These are phyloP conservation scores for Oryctes rhinoceros DNA, from an alignment of 1,140 invertebrate species.

Conservation along the genomic window DNA sequence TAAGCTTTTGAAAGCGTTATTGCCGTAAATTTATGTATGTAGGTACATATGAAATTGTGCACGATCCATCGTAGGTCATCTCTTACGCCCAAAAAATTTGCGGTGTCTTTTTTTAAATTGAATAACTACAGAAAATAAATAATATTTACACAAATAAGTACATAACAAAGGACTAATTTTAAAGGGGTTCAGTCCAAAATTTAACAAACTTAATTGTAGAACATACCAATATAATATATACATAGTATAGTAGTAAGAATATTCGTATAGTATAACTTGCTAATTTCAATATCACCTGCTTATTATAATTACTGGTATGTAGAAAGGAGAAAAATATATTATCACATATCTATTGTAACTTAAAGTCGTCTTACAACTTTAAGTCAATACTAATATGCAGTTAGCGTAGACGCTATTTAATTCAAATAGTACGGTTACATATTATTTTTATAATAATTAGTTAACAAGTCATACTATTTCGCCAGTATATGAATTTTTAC, in stretches of 20 bases:
- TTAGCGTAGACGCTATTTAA: neutral
- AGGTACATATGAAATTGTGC: conserved; percentile 32
- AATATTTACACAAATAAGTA: conserved; percentile 44
- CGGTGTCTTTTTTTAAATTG: conserved; percentile 28
- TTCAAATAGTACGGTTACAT: conserved; percentile 13
- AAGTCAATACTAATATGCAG: conserved; percentile 4
- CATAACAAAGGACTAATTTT: conserved; percentile 44
- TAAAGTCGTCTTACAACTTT: conserved; percentile 2
- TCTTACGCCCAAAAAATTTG: conserved; percentile 20
- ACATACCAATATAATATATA: conserved; percentile 40
- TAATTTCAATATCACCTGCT: conserved; percentile 27
- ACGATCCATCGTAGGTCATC: conserved; percentile 6
- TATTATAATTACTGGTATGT: conserved; percentile 22
- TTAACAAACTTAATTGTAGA: conserved; percentile 37
- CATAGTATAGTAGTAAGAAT: neutral
- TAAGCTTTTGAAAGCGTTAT: conserved; percentile 41
- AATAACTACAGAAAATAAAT: conserved; percentile 42
- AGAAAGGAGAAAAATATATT: neutral
- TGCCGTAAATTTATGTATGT: conserved; percentile 33
- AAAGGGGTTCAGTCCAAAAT: conserved; percentile 37
- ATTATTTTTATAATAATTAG: conserved; percentile 17
- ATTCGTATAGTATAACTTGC: conserved; percentile 35
- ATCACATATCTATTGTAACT: conserved; percentile 8
- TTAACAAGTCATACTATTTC: conserved; percentile 34
- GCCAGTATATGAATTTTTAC: conserved; percentile 25